These are phyloP conservation scores for Drosophila punjabiensis DNA, from an alignment of 1,140 invertebrate species.

Conservation along the genomic window DNA sequence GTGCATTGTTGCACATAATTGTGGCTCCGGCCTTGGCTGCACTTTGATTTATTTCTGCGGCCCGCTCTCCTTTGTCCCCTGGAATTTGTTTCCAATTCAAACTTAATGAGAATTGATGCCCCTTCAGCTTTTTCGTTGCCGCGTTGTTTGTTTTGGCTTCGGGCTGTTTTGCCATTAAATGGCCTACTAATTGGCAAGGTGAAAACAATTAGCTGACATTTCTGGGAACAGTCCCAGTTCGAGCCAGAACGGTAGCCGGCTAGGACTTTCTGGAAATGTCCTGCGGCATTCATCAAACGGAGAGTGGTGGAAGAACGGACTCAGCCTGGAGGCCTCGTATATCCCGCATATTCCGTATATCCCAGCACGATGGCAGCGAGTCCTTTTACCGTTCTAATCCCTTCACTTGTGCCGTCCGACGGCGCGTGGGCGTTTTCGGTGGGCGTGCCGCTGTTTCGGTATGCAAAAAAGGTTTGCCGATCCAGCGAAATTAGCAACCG, in stretches of 20 bases:
- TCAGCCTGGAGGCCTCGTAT: neutral
- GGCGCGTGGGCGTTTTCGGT: slow-evolving; percentile 57
- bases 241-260: slow-evolving; percentile 41
- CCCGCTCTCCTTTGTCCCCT: slow-evolving; percentile 35
- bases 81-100: slow-evolving; percentile 79
- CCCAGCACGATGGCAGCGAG: slow-evolving; percentile 51
- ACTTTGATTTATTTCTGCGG: slow-evolving; percentile 70
- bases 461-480: slow-evolving; percentile 42
- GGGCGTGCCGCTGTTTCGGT: slow-evolving; percentile 63
- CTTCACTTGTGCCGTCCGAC: slow-evolving; percentile 56
- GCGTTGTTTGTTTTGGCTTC: slow-evolving; percentile 34
- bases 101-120: slow-evolving; percentile 80
- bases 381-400: slow-evolving; percentile 57
- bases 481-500: slow-evolving; percentile 82
- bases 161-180: slow-evolving; percentile 56
- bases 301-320: slow-evolving; percentile 12
- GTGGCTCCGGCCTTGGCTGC: slow-evolving; percentile 58
- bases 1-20: slow-evolving; percentile 74
- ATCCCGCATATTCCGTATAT: slow-evolving; percentile 1
- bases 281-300: slow-evolving; percentile 49
- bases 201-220: slow-evolving; percentile 54
- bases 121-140: slow-evolving; percentile 66
- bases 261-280: slow-evolving; percentile 10
- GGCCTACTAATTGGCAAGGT: slow-evolving; percentile 67
- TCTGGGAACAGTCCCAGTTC: slow-evolving; percentile 18